Evolutionary conservation across 2,113 vertebrate species (phyloP), one percentile per base, ranked within the genome.

Genomic region (Spermophilus dauricus): DNA sequence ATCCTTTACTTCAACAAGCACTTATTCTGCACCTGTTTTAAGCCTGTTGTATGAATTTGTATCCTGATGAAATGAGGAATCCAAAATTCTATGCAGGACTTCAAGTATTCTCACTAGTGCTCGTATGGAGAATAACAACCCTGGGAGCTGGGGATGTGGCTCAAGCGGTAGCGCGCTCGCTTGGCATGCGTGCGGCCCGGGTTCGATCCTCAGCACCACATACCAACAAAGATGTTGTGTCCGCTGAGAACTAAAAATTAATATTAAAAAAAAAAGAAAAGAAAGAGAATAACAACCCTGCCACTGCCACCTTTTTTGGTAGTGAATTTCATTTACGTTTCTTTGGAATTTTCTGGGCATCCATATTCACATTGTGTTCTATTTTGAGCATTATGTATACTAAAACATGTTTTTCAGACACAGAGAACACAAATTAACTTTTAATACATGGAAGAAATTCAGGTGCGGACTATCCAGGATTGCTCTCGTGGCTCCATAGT

Each of bases 301-400:
- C 45, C 9, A 17, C 37, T 58, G 3, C 45, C 48, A 75, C 28
- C 77, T 96, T 84, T 95, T 95, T 61, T 91, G 58, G 61, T 95
- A 94, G 51, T 81, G 75, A 77, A 56, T 83, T 65, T 92, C 67
- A 94, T 0, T 85, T 39, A 73, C 86, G 13, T 93, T 39, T 78
- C 2, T 85, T 78, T 37, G n/a, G 17, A 14, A 5, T 75, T 73
- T 58, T 80, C 73, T 89, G 88, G 76, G n/a, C 51, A 85, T 81
- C 61, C 14, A 32, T 93, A 58, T 73, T 65, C 76, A 83, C 51
- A 61, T 72, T 42, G 16, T 81, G 78, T 61, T 93, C 63, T 37
- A 22, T 78, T 95, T 85, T 97, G 77, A 96, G 22, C 37, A 61
- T 97, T 93, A 45, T 5, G 1, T 85, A 30, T 63, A 69, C 42